Evolutionary conservation across 2,797 vertebrate species (phyloP).

Genomic region (Ctenopoma multispine): DNA sequence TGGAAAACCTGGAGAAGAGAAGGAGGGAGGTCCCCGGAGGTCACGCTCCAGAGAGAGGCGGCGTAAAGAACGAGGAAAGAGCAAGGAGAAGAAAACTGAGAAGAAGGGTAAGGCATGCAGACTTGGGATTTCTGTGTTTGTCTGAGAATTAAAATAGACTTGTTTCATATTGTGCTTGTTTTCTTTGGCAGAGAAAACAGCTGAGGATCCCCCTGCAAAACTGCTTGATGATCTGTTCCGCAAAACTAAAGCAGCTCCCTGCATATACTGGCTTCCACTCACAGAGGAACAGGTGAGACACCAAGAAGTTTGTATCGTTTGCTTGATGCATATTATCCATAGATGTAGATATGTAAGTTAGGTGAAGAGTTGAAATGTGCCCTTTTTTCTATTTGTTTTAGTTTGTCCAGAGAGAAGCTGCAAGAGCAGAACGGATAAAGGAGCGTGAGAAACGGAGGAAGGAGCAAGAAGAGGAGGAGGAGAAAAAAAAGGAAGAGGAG

Average conservation of each 20-base stretch:
- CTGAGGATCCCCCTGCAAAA: slow-evolving; percentile 92
- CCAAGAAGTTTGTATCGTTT: not conserved
- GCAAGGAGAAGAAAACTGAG: slow-evolving; percentile 91
- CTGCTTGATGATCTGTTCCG: slow-evolving; percentile 92
- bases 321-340: not conserved
- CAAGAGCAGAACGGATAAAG: slow-evolving; percentile 86
- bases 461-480: slow-evolving; percentile 87
- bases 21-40: slow-evolving; percentile 79
- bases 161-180: not conserved
- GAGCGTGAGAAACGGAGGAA: slow-evolving; percentile 88
- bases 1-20: slow-evolving; percentile 82
- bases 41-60: slow-evolving; percentile 89
- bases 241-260: slow-evolving; percentile 94
- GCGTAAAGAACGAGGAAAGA: slow-evolving; percentile 90
- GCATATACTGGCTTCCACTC: slow-evolving; percentile 95
- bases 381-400: slow-evolving; percentile 47
- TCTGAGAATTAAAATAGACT: not conserved
- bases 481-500: slow-evolving; percentile 87
- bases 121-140: too few species aligned
- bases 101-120: slow-evolving; percentile 86
- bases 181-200: slow-evolving; percentile 83
- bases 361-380: not conserved
- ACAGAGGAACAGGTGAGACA: slow-evolving; percentile 89
- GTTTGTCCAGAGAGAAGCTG: slow-evolving; percentile 87
- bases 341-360: not conserved